phyloP scores from a whole-genome alignment of 2,888 invertebrate species.

The Amphipyra tragopoginis region DNA sequence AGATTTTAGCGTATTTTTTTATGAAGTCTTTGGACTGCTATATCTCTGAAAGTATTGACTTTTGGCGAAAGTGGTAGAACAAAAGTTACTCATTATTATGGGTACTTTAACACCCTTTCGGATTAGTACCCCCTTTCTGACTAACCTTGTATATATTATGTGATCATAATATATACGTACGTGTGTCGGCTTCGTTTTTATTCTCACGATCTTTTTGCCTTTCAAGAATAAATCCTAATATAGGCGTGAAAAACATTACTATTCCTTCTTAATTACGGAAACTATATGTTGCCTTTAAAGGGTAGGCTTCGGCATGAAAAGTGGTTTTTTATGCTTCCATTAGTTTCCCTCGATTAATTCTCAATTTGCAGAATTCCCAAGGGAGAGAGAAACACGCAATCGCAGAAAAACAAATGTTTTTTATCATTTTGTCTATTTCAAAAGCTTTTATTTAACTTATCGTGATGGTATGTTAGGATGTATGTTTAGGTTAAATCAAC shows the following conservation, averaged over 20 bases:
- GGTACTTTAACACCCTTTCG: too few species aligned
- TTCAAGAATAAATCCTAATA: too few species aligned
- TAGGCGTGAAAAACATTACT: neutral
- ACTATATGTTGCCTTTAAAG: conserved; percentile 16
- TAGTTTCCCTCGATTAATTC: conserved; percentile 28
- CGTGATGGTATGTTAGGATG: too few species aligned
- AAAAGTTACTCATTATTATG: too few species aligned
- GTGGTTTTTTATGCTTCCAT: conserved; percentile 10
- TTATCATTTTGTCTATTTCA: neutral
- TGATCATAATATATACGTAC: too few species aligned
- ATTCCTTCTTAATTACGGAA: conserved; percentile 22
- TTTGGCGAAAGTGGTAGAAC: too few species aligned
- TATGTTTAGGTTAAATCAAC: too few species aligned
- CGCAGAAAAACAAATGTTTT: neutral
- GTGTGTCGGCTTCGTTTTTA: neutral
- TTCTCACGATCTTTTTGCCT: conserved; percentile 23
- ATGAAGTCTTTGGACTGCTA: too few species aligned
- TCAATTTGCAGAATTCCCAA: conserved; percentile 14
- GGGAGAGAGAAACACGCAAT: conserved; percentile 12
- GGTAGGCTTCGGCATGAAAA: conserved; percentile 3
- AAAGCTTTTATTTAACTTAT: neutral
- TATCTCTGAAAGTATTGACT: too few species aligned
- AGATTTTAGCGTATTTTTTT: too few species aligned
- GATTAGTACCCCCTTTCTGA: too few species aligned
- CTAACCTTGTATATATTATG: too few species aligned